Base-by-base conservation (phyloP, 2,888 invertebrate genomes). In the Luperina testacea region DNA sequence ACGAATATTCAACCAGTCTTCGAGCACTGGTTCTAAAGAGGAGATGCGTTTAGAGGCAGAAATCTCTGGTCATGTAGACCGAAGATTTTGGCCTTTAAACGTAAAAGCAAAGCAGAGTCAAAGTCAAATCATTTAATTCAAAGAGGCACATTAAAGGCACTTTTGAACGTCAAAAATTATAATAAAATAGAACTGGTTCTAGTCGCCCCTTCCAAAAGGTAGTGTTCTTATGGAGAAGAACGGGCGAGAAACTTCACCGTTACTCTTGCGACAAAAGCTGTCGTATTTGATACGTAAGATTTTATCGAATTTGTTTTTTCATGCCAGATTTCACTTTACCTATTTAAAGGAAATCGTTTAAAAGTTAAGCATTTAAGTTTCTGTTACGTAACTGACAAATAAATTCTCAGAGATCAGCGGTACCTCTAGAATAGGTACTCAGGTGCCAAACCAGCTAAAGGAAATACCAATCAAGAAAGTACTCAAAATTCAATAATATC, bases 401-500 rank as follows among this genome's bases (percentile, higher is more conserved):
- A 38, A 61, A 45, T 38, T 59, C 45, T 61, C 4, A 38, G 0
- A 65, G 38, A 70, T 45, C n/a, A 75, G 45, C 13, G 4, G 63
- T 68, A 63, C 38, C 45, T 48, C 74, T 61, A 17, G 32, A 13
- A 67, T 1, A 20, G 11, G 51, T 38, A 27, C 69, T 61, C 0
- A 59, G 32, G 38, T 63, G 27, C 32, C 53, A 68, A 32, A 68
- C 61, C n/a, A 64, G 27, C 27, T 42, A 69, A n/a, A 83, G 32
- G 38, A 83, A 84, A 83, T 57, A 76, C 68, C 63, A 78, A 78
- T 78, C 75, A 64, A 45, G 70, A 48, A 70, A 75, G 74, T 83
- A 77, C 80, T 83, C 74, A 83, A 86, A 48, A 80, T 77, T 83
- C 69, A 86, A 85, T 84, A 83, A 84, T 82, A 79, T 70, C 73